Evolutionary conservation across 2,888 invertebrate species (phyloP).

Genomic region (Oegoconia quadripuncta): DNA sequence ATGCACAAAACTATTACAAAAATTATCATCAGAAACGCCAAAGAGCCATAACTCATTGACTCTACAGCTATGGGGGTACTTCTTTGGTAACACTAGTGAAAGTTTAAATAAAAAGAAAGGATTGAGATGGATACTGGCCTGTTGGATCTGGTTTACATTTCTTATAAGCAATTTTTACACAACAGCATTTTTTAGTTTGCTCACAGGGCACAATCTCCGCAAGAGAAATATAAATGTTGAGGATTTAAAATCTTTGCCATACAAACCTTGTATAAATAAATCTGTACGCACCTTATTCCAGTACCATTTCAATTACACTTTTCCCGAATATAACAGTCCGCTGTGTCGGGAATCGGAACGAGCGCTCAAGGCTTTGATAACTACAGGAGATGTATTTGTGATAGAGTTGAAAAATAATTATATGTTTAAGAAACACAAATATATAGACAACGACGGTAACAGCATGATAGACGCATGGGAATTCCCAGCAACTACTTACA

Average conservation of each 20-base stretch:
- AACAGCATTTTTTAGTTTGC: slow-evolving; percentile 18
- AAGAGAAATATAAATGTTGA: not conserved
- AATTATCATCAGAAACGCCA: not conserved
- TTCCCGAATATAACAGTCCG: no score
- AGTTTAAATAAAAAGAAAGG: slow-evolving; percentile 7
- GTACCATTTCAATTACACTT: no score
- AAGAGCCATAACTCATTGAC: not conserved
- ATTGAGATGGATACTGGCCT: slow-evolving; percentile 10
- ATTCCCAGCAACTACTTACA: not conserved
- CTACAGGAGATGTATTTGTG: no score
- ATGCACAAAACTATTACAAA: not conserved
- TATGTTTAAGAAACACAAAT: no score
- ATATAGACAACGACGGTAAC: not conserved
- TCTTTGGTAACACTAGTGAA: slow-evolving; percentile 10
- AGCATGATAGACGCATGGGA: not conserved
- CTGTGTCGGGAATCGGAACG: no score
- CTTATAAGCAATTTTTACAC: slow-evolving; percentile 18
- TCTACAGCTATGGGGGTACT: slow-evolving; percentile 14
- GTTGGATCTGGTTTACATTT: slow-evolving; percentile 22
- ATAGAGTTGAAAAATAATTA: no score
- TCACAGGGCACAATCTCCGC: slow-evolving; percentile 7
- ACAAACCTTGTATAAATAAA: slow-evolving; percentile 4
- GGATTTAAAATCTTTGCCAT: not conserved
- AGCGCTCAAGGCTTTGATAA: no score
- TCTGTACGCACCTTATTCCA: not conserved